A percentile compares a stretch with the other conserved stretches of the same genome.
These are phyloP conservation scores for Poecilia latipinna DNA, from an alignment of 2,113 vertebrate species.

Conservation along the genomic window DNA sequence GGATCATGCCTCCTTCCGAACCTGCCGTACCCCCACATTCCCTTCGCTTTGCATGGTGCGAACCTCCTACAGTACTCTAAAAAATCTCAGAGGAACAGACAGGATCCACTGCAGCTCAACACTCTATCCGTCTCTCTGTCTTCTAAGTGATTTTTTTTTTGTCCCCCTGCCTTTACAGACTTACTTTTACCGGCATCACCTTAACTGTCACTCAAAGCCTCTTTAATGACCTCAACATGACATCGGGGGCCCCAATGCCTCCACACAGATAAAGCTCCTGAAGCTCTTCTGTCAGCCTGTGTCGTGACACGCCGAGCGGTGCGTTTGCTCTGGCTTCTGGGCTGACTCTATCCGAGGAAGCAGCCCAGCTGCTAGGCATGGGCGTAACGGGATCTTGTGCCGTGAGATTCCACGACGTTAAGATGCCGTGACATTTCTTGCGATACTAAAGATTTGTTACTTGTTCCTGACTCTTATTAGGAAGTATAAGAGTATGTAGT, in stretches of 20 bases:
- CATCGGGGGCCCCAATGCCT: conserved; percentile 53
- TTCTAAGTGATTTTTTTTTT: conserved; percentile 18
- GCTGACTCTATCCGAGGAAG: not conserved
- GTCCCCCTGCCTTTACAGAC: conserved; percentile 11
- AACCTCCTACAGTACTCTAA: conserved; percentile 18
- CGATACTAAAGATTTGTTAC: not conserved
- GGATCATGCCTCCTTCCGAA: conserved; percentile 62
- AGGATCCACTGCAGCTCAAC: not conserved
- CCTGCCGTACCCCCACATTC: conserved; percentile 39
- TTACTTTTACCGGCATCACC: conserved; percentile 57
- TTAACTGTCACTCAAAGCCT: conserved; percentile 66
- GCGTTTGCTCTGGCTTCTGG: conserved; percentile 22
- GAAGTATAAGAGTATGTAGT: not conserved
- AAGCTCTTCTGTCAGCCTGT: conserved; percentile 45
- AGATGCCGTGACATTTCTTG: not conserved
- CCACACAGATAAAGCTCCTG: conserved; percentile 51
- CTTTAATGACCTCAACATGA: conserved; percentile 66
- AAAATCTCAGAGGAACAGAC: not conserved
- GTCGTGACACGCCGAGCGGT: conserved; percentile 29
- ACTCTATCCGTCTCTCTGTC: conserved; percentile 5
- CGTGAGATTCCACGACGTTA: not conserved
- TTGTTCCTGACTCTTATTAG: not conserved
- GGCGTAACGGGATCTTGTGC: not conserved
- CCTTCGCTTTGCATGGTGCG: conserved; percentile 20
- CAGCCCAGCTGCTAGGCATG: conserved; percentile 10